Evolutionary conservation across 2,797 vertebrate species (phyloP).

Genomic region (Anguilla pacifica): DNA sequence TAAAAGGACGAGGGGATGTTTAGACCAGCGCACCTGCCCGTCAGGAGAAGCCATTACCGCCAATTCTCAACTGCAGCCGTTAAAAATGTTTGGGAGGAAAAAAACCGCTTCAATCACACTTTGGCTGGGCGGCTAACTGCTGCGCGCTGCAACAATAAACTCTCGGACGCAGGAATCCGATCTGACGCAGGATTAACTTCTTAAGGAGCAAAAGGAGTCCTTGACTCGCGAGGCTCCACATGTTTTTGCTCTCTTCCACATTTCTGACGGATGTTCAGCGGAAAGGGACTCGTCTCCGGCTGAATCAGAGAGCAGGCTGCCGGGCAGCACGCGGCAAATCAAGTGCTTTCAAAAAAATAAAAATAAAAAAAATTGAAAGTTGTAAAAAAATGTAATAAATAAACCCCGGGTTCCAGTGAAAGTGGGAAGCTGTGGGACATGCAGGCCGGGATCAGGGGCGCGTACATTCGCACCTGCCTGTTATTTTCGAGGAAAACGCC

Average conservation of each 20-base stretch:
- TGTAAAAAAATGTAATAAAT: neutral
- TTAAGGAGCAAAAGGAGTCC: neutral
- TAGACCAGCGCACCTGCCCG: conserved; percentile 69
- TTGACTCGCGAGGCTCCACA: neutral
- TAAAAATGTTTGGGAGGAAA: conserved; percentile 48
- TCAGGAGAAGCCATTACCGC: conserved; percentile 70
- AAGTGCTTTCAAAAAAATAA: neutral
- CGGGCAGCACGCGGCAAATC: neutral
- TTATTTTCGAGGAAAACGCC: conserved; percentile 54
- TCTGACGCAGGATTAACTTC: conserved; percentile 28
- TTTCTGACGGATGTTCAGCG: neutral
- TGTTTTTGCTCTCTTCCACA: neutral
- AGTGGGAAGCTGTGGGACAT: neutral
- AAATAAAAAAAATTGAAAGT: neutral
- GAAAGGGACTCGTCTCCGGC: neutral
- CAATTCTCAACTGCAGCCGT: conserved; percentile 62
- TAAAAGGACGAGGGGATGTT: conserved; percentile 62
- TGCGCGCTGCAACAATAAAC: conserved; percentile 52
- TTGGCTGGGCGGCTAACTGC: conserved; percentile 67
- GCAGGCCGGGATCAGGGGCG: neutral
- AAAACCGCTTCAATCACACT: conserved; percentile 60
- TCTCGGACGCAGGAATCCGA: conserved; percentile 33
- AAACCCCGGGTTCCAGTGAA: neutral
- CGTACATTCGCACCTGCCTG: conserved; percentile 59
- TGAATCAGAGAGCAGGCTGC: neutral